Percentiles rank a stretch among this genome's conserved stretches.
These are phyloP conservation scores for Monochamus saltuarius DNA, from an alignment of 1,140 invertebrate genomes.

Conservation along the genomic window DNA sequence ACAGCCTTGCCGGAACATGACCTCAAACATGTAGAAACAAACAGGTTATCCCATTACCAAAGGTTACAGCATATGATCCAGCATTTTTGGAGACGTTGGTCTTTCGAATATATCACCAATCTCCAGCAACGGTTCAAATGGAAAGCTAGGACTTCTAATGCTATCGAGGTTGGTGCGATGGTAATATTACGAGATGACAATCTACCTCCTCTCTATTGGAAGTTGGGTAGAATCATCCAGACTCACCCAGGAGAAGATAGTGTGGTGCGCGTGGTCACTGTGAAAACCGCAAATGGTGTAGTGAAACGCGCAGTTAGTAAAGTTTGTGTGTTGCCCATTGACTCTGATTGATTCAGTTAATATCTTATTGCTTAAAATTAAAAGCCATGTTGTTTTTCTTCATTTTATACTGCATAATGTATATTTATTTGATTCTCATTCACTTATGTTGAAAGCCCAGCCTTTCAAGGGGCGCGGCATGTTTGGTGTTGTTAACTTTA, in stretches of 20 bases:
- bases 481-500: too few species aligned
- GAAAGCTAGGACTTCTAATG: too few species aligned
- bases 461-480: too few species aligned
- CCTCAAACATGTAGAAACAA: background rate
- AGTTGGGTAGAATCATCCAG: slow-evolving; percentile 48
- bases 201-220: slow-evolving; percentile 31
- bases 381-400: too few species aligned
- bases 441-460: too few species aligned
- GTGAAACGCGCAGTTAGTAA: slow-evolving; percentile 5
- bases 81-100: slow-evolving; percentile 1
- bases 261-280: slow-evolving; percentile 15
- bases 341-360: background rate
- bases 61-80: background rate
- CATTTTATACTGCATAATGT: too few species aligned
- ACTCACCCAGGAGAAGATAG: slow-evolving; percentile 28
- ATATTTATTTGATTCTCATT: too few species aligned
- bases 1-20: background rate
- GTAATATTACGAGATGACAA: slow-evolving; percentile 37
- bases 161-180: slow-evolving; percentile 22
- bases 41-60: too few species aligned
- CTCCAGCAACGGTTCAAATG: too few species aligned
- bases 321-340: slow-evolving; percentile 15
- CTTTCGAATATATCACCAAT: background rate
- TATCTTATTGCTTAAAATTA: too few species aligned
- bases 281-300: background rate